Evolutionary conservation across 2,888 invertebrate species (phyloP).

Genomic region (Liposcelis brunnea): DNA sequence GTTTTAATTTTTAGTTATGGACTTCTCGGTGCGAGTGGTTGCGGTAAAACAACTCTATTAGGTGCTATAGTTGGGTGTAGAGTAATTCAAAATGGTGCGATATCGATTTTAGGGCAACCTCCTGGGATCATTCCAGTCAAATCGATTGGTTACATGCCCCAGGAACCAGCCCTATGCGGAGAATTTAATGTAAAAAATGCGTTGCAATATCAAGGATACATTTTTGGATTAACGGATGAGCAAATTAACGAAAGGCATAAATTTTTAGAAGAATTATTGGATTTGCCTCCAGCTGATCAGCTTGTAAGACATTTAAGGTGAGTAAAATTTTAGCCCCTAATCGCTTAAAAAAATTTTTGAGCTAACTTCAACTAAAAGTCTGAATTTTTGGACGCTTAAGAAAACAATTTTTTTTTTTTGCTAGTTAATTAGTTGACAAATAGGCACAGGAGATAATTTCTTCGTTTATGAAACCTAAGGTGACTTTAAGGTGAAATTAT

Average conservation of each 20-base stretch:
- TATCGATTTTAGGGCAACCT: conserved; percentile 27
- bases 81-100: conserved; percentile 26
- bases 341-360: too few species aligned
- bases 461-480: too few species aligned
- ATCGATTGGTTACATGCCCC: conserved; percentile 18
- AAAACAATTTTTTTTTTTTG: too few species aligned
- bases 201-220: conserved; percentile 22
- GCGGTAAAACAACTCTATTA: conserved; percentile 36
- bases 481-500: too few species aligned
- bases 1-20: conserved; percentile 28
- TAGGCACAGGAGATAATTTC: too few species aligned
- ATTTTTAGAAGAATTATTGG: conserved; percentile 51
- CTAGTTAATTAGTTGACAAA: too few species aligned
- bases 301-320: conserved; percentile 37
- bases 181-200: conserved; percentile 6
- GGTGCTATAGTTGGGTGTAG: conserved; percentile 30
- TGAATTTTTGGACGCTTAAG: too few species aligned
- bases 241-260: conserved; percentile 40
- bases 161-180: neutral
- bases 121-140: conserved; percentile 23
- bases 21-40: conserved; percentile 35
- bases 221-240: conserved; percentile 25
- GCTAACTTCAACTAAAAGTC: too few species aligned
- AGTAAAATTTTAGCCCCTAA: too few species aligned
- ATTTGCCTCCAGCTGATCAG: conserved; percentile 50